Base-by-base conservation (phyloP, 2,113 vertebrate species). In the Pterocles gutturalis region DNA sequence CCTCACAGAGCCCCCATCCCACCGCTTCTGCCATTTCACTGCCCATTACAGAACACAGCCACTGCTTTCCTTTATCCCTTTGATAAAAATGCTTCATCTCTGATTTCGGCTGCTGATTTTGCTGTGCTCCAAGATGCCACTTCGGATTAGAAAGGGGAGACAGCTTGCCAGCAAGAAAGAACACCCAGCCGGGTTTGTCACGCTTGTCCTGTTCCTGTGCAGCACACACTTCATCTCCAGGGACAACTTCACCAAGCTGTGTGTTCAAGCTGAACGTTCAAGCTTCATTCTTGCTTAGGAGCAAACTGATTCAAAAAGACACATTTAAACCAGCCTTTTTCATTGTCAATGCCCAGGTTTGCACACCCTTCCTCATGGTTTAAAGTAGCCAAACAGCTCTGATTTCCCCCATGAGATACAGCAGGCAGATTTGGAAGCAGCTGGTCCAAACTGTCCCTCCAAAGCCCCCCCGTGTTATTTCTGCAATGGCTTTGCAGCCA, bases 381-480 rank as follows among this genome's bases (percentile, higher is more conserved):
- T 51, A 11, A 80, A 64, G 67, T 11, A 48, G 29, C 7, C 71
- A 73, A 58, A n/a, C 6, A 17, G 7, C 38, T 17, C 28, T 51
- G 49, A 6, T 45, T 60, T 46, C 61, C 51, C 25, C 31, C 31
- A 9, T 0, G 0, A 55, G 11, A 4, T 49, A 22, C 71, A 53
- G 45, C 24, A 28, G 49, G 65, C 33, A 60, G 51, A 21, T 72
- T 78, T 54, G 41, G 60, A 61, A 54, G 66, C 53, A 67, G 29
- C 31, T 48, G n/a, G 25, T 17, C 34, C 53, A 55, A 33, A 29
- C 17, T 24, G 6, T 10, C 19, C 38, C 22, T 12, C 34, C 4
- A 4, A 41, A 13, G 5, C 6, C 28, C 25, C 10, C 14, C 1
- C 0, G 2, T 10, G 6, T 34, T 13, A 19, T 41, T 75, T 17